phyloP scores from a whole-genome alignment of 2,113 vertebrate genomes.

The Smithornis capensis region DNA sequence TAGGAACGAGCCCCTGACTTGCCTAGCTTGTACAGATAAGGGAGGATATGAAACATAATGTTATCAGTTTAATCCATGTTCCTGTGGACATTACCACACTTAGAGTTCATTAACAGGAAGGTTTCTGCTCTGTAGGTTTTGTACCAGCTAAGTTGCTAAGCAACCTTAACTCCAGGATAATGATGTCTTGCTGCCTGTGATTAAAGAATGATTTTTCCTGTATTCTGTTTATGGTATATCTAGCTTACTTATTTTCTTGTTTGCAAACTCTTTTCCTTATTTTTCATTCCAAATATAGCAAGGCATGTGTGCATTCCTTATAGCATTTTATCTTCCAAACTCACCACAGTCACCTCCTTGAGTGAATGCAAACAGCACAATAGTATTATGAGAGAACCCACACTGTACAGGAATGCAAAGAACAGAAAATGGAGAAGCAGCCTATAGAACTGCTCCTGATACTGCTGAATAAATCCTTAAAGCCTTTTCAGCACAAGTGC shows the following conservation, averaged over 20 bases:
- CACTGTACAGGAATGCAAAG: background rate
- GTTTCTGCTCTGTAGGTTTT: constrained; percentile 24
- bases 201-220: background rate
- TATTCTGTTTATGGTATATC: background rate
- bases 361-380: background rate
- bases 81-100: background rate
- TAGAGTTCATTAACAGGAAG: background rate
- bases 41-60: background rate
- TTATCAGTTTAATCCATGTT: background rate
- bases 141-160: constrained; percentile 45
- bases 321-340: background rate
- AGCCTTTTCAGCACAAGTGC: background rate
- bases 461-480: background rate
- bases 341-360: background rate
- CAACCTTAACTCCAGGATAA: constrained; percentile 52
- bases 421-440: constrained; percentile 9
- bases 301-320: background rate
- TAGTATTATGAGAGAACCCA: background rate
- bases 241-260: constrained; percentile 7
- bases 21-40: background rate
- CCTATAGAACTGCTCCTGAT: background rate
- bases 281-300: constrained; percentile 1
- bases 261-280: constrained; percentile 24
- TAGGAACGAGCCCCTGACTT: background rate
- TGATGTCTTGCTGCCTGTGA: constrained; percentile 37